Evolutionary conservation across 2,797 vertebrate genomes (phyloP), one percentile per base, ranked within the genome.

Genomic region (Australoheros facetus): DNA sequence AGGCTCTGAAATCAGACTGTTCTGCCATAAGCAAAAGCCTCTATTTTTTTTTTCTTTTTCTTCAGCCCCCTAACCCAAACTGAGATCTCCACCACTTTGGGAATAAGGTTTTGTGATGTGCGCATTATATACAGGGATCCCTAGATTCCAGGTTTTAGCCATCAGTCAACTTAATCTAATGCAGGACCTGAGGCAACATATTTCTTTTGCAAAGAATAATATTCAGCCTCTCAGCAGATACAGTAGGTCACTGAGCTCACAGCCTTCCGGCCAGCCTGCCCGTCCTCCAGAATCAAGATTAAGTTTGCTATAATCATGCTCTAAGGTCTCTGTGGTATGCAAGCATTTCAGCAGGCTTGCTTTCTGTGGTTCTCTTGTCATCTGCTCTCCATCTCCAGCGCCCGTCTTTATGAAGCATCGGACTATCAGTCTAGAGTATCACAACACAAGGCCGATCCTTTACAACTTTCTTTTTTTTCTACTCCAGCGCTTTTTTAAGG

Each of bases 221-320:
- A 87, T 88, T 85, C 82, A 75, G 51, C 75, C 83, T 82, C 85
- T 88, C 77, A 71, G 85, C 88, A 85, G 88, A 88, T 87, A 81
- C 86, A 85, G 87, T 66, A 80, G 92, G 91, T 92, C 88, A 86
- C 82, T 56, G 88, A 89, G 86, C 91, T 91, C 84, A 69, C 60
- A 82, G 89, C 86, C 86, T 85, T 73, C 85, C 5, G 75, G 73
- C 90, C 84, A 14, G 82, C 79, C 73, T 16, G 58, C 79, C 80
- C 5, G 21, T 93, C 90, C 87, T 83, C 82, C 71, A 85, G 82
- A 92, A 90, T 90, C 86, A 92, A 93, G 92, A 94, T 93, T 89
- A 92, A 87, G 89, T 92, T 93, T 84, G 84, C 88, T 80, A 90
- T 89, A 89, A 90, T 92, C 91, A 86, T 78, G 85, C 87, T 89